Evolutionary conservation across 2,888 invertebrate genomes (phyloP), one percentile per base, ranked within the genome.

Genomic region (Eupithecia dodoneata): DNA sequence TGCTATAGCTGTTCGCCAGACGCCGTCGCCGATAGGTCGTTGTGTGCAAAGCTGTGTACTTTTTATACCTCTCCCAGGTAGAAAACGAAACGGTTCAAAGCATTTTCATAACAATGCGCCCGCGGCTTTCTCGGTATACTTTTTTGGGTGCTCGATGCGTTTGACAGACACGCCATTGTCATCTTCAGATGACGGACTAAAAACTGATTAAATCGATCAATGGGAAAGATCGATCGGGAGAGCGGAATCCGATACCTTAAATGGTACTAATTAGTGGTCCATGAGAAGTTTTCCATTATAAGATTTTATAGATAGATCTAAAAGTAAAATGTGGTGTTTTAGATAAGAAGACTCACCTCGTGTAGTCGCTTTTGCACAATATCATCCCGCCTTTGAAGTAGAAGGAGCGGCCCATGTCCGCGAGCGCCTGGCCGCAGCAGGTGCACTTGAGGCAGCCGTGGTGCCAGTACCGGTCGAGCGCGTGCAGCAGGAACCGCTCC

Each of bases 401-500:
- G 96, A 99, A 99, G 89, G 98, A 98, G 83, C 97, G 96, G 81
- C 98, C 98, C 93, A 99, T 97, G 92, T 99, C 99, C 87, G 98
- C 98, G 85, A 99, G 96, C 91, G 97, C 97, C 83, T 97, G 97
- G 83, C 97, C 97, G 93, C 99, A 99, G 94, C 97, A 98, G 89
- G 98, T 97, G 96, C 99, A 99, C 95, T 99, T 99, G 88, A 99
- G 96, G 94, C 99, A 99, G 86, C 97, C 97, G 96, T 98, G 98
- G 96, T 99, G 99, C 99, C 99, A 99, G 95, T 98, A 99, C 92
- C 98, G 96, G 96, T 99, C 99, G 91, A 99, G 96, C 85, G 99
- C 98, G 95, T 98, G 97, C 83, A 99, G 96, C 84, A 99, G 96
- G 96, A 97, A 99, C 93, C 98, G 96, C 96, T 99, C 99, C 87